Conservation (phyloP, 1,140 invertebrate genomes). For the Hyles euphorbiae region DNA sequence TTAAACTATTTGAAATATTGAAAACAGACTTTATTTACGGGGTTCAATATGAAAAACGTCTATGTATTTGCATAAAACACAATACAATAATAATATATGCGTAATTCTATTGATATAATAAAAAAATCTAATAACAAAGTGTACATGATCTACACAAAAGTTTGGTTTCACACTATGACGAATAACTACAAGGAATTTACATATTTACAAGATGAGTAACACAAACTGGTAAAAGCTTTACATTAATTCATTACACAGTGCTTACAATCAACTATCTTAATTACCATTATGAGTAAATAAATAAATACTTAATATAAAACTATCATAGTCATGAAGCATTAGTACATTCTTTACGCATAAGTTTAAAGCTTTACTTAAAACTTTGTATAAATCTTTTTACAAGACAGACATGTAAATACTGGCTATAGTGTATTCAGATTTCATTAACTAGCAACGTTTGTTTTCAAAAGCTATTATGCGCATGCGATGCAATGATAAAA, state of each 20-base stretch:
- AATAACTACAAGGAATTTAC: constrained; percentile 68
- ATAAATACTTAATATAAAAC: constrained; percentile 41
- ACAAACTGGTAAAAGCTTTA: constrained; percentile 62
- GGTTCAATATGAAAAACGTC: constrained; percentile 56
- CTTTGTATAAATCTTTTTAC: not conserved
- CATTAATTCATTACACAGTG: constrained; percentile 36
- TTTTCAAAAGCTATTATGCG: too few relatives aligned
- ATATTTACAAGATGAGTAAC: constrained; percentile 68
- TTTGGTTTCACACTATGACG: constrained; percentile 72
- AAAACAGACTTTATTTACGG: constrained; percentile 68
- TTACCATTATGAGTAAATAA: constrained; percentile 40
- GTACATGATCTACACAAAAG: constrained; percentile 65
- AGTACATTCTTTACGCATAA: too few relatives aligned
- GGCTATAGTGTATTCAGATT: too few relatives aligned
- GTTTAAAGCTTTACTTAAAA: constrained; percentile 23
- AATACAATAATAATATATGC: constrained; percentile 53
- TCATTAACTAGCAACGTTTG: too few relatives aligned
- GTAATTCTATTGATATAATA: constrained; percentile 45
- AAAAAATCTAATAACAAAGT: constrained; percentile 69
- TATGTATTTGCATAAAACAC: constrained; percentile 54
- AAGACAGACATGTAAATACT: too few relatives aligned
- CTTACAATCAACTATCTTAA: constrained; percentile 18
- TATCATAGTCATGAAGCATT: not conserved
- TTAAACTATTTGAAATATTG: constrained; percentile 32
- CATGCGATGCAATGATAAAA: too few relatives aligned